A percentile compares a stretch with the other conserved stretches of the same genome.
Evolutionary conservation across 2,797 vertebrate species (phyloP).

Genomic region (Taeniopygia guttata): DNA sequence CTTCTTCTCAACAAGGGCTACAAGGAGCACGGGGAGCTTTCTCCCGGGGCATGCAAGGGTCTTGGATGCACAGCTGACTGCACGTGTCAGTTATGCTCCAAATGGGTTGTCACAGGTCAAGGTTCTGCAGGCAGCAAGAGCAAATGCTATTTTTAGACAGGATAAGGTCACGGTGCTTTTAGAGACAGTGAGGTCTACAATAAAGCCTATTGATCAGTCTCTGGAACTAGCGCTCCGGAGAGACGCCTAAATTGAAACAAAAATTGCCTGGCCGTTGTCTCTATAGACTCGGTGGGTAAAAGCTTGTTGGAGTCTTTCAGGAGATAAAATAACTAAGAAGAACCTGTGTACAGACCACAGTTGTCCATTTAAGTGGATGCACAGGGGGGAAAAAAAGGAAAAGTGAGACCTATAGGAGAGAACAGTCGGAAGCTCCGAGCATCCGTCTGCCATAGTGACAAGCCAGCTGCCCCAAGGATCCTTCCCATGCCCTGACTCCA

Average conservation of each 20-base stretch:
- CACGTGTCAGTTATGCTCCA: constrained; percentile 82
- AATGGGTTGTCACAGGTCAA: constrained; percentile 85
- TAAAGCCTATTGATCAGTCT: constrained; percentile 86
- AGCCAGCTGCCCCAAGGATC: background rate
- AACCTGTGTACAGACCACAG: constrained; percentile 32
- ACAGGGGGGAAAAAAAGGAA: background rate
- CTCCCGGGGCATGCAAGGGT: background rate
- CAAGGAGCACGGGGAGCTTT: background rate
- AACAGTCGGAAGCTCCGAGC: background rate
- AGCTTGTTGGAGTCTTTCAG: constrained; percentile 76
- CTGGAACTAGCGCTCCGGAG: constrained; percentile 78
- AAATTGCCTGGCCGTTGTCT: constrained; percentile 76
- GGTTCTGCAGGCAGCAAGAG: constrained; percentile 79
- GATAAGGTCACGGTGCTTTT: constrained; percentile 83
- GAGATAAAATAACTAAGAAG: constrained; percentile 72
- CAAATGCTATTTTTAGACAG: constrained; percentile 82
- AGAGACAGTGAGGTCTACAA: constrained; percentile 83
- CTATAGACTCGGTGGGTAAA: constrained; percentile 68
- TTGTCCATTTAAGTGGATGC: constrained; percentile 64
- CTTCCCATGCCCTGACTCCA: background rate
- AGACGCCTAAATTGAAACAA: constrained; percentile 80
- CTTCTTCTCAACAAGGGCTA: background rate
- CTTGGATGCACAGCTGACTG: constrained; percentile 79
- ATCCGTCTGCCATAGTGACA: background rate
- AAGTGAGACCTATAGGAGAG: background rate